Conservation (phyloP, 2,888 invertebrate genomes). For the Zelleria hepariella region DNA sequence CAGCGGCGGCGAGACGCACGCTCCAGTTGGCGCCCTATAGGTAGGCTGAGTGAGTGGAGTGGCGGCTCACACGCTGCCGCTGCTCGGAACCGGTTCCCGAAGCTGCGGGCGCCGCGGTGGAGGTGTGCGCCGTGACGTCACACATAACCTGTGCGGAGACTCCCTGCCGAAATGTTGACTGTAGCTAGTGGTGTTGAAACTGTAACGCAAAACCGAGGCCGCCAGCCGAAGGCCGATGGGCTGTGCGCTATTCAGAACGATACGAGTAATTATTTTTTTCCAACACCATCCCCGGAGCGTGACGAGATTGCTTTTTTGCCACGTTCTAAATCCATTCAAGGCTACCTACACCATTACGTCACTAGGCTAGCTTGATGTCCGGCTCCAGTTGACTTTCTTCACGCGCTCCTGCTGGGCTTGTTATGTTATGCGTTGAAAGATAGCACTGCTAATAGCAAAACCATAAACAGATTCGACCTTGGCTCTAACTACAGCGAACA, state of each 20-base stretch:
- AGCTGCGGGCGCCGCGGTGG: too few species aligned
- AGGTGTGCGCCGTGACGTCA: neutral
- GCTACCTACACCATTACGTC: conserved; percentile 10
- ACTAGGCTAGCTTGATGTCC: neutral
- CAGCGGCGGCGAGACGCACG: too few species aligned
- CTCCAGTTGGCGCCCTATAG: neutral
- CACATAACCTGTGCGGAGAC: neutral
- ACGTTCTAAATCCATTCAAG: conserved; percentile 14
- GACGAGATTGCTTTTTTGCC: conserved; percentile 14
- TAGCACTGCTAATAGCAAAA: too few species aligned
- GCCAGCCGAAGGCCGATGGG: neutral
- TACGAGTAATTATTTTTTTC: neutral
- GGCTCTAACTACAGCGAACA: neutral
- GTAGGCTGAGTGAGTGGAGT: too few species aligned
- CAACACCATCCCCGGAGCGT: conserved; percentile 7
- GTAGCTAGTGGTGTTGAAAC: too few species aligned
- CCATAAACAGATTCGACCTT: neutral
- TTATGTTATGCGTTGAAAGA: too few species aligned
- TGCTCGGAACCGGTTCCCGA: too few species aligned
- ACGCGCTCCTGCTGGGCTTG: neutral
- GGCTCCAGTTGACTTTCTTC: neutral
- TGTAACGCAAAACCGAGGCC: neutral
- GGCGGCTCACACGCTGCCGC: too few species aligned
- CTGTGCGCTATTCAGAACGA: neutral
- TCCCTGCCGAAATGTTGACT: too few species aligned